These are phyloP conservation scores for Meta bourneti DNA, from an alignment of 2,888 invertebrate species.

Conservation along the genomic window DNA sequence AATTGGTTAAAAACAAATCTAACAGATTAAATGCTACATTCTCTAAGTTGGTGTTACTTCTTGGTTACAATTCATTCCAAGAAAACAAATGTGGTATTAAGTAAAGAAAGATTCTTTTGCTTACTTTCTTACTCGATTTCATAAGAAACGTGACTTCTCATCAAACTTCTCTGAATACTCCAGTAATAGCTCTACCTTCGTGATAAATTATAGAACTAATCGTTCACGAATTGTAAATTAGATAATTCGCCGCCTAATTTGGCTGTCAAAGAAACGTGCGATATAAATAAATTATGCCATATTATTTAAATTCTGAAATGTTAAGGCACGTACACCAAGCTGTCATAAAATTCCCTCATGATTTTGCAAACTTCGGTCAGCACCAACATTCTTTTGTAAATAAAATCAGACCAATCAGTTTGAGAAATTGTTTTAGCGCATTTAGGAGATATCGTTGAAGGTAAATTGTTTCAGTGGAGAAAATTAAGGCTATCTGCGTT, in stretches of 20 bases:
- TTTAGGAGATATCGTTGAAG: too few species aligned
- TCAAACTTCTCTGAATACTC: neutral
- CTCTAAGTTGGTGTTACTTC: too few species aligned
- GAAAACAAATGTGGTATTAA: too few species aligned
- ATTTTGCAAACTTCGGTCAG: constrained; percentile 16
- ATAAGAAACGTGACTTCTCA: neutral
- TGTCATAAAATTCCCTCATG: constrained; percentile 39
- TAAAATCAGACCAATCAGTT: neutral
- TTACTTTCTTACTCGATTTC: neutral
- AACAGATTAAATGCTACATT: too few species aligned
- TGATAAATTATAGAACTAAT: constrained; percentile 36
- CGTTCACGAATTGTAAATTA: constrained; percentile 43
- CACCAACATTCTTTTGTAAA: constrained; percentile 26
- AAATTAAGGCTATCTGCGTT: too few species aligned
- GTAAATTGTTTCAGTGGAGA: too few species aligned
- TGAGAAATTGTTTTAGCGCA: too few species aligned
- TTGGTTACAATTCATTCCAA: too few species aligned
- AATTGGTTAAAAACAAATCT: too few species aligned
- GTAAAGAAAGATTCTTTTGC: neutral
- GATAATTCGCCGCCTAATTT: constrained; percentile 18
- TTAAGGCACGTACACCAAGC: constrained; percentile 6
- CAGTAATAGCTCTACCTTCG: neutral
- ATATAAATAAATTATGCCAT: constrained; percentile 41
- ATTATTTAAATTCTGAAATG: constrained; percentile 44
- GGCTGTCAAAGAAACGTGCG: constrained; percentile 32